These are phyloP conservation scores for Tragopan temminckii DNA, from an alignment of 2,797 vertebrate species.

Conservation along the genomic window DNA sequence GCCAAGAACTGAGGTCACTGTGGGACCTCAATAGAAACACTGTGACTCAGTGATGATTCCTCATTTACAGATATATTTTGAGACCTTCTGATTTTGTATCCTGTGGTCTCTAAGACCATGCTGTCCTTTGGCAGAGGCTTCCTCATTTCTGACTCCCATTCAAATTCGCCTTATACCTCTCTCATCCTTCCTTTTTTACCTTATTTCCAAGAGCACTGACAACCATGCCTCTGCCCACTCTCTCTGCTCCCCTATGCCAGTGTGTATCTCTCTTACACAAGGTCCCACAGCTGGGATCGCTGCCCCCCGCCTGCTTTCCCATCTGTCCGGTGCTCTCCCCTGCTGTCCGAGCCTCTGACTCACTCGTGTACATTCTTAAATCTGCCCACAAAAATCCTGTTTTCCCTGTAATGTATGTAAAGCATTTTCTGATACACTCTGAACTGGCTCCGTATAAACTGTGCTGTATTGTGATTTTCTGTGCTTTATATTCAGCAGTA, in stretches of 20 bases:
- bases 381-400: background rate
- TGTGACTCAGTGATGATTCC: conserved; percentile 62
- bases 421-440: conserved; percentile 5
- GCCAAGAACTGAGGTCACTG: conserved; percentile 53
- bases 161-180: background rate
- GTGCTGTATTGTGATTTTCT: conserved; percentile 6
- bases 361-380: background rate
- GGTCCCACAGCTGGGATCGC: conserved; percentile 7
- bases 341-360: conserved; percentile 9
- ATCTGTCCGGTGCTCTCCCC: conserved; percentile 21
- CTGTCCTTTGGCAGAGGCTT: conserved; percentile 59
- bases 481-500: conserved; percentile 59
- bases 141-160: conserved; percentile 8
- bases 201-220: background rate
- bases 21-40: conserved; percentile 46
- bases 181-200: conserved; percentile 17
- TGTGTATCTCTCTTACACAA: background rate
- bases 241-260: background rate
- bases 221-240: background rate
- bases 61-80: conserved; percentile 67
- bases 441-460: conserved; percentile 19
- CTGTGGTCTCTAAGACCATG: conserved; percentile 43
- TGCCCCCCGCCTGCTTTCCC: background rate
- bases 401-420: conserved; percentile 6
- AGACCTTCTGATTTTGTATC: conserved; percentile 49